These are phyloP conservation scores for Aselliscus stoliczkanus DNA, from an alignment of 2,797 vertebrate species.

Conservation along the genomic window DNA sequence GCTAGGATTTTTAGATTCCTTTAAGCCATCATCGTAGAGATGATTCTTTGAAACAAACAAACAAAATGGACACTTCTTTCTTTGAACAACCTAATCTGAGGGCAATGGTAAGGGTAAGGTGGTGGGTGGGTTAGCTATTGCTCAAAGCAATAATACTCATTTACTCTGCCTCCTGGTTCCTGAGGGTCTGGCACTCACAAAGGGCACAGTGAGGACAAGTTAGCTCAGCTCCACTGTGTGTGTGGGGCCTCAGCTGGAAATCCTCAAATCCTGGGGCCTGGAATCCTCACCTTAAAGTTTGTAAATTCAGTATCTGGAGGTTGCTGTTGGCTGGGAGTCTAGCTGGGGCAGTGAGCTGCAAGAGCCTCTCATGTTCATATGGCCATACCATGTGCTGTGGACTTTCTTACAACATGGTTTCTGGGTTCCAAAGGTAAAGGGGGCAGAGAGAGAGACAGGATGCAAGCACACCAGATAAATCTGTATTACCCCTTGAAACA, in stretches of 20 bases:
- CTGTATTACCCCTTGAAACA: neutral
- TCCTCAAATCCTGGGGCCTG: neutral
- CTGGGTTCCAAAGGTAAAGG: neutral
- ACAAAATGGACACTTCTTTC: neutral
- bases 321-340: neutral
- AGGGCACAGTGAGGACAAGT: neutral
- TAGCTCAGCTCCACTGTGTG: neutral
- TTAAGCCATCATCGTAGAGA: neutral
- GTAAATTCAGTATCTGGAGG: neutral
- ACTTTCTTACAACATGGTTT: neutral
- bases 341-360: neutral
- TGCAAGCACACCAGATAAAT: no score
- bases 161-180: neutral
- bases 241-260: slow-evolving; percentile 3
- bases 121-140: neutral
- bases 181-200: neutral
- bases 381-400: neutral
- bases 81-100: neutral
- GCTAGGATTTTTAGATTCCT: neutral
- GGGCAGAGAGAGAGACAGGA: neutral
- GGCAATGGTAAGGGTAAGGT: neutral
- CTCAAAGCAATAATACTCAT: neutral
- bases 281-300: neutral
- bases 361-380: neutral
- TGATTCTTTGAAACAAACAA: neutral